These are phyloP conservation scores for Cottus gobio DNA, from an alignment of 2,113 vertebrate species.

Conservation along the genomic window DNA sequence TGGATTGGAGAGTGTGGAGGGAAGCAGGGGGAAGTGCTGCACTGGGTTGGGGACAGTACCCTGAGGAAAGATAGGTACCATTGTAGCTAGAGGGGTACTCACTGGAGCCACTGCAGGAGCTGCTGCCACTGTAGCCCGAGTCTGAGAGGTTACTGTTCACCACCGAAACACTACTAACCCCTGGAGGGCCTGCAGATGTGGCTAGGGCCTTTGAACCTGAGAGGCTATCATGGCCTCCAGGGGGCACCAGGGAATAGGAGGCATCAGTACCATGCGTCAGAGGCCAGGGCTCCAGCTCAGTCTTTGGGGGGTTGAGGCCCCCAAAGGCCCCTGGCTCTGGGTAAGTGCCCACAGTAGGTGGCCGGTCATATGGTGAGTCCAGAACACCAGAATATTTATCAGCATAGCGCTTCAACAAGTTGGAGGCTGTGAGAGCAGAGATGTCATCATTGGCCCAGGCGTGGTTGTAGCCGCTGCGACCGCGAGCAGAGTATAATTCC, in stretches of 20 bases:
- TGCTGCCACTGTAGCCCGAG: constrained; percentile 88
- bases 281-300: constrained; percentile 91
- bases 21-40: constrained; percentile 86
- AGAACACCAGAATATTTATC: constrained; percentile 95
- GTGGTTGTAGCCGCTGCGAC: constrained; percentile 90
- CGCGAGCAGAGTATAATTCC: constrained; percentile 86
- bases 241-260: constrained; percentile 84
- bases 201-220: constrained; percentile 83
- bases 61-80: constrained; percentile 90
- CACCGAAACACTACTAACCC: constrained; percentile 83
- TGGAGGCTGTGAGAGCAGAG: constrained; percentile 95
- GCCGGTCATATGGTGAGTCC: constrained; percentile 92
- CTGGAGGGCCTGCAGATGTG: constrained; percentile 79
- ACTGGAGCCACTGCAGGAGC: constrained; percentile 80
- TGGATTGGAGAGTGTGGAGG: constrained; percentile 82
- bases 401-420: constrained; percentile 96
- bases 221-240: constrained; percentile 87
- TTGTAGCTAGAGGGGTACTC: constrained; percentile 91
- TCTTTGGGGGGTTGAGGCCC: constrained; percentile 88
- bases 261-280: constrained; percentile 85
- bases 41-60: constrained; percentile 89
- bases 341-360: constrained; percentile 80
- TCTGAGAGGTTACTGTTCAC: constrained; percentile 88
- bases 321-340: constrained; percentile 88
- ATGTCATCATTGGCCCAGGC: constrained; percentile 99